These are phyloP conservation scores for Pseudomyrmex sp. DNA, from an alignment of 1,140 invertebrate species.

Conservation along the genomic window DNA sequence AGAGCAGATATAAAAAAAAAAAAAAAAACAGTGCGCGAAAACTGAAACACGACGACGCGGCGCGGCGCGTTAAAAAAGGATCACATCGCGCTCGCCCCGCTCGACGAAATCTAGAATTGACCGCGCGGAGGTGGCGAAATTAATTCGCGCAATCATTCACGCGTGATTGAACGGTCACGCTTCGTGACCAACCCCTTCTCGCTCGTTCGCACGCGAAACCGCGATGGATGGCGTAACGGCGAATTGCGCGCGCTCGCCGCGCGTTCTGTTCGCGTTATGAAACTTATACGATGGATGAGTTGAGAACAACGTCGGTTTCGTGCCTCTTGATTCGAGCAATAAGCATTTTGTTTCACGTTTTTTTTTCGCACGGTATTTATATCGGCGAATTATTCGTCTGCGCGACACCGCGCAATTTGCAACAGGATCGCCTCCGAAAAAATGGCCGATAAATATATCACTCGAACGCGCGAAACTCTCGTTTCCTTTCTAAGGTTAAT, in stretches of 20 bases:
- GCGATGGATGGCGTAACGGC: neutral
- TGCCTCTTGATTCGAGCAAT: neutral
- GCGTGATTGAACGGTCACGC: constrained; percentile 51
- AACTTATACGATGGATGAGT: constrained; percentile 11
- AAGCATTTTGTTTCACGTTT: neutral
- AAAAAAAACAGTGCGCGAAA: constrained; percentile 7
- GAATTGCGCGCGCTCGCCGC: neutral
- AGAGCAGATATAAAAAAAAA: constrained; percentile 45
- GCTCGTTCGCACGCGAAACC: neutral
- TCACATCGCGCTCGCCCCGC: too few relatives aligned
- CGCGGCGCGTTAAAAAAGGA: neutral
- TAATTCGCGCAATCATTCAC: constrained; percentile 54
- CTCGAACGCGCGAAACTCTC: constrained; percentile 31
- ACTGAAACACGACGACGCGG: constrained; percentile 12
- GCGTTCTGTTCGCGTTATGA: neutral
- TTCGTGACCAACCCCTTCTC: neutral
- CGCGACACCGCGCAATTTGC: constrained; percentile 18
- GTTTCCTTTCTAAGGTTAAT: neutral
- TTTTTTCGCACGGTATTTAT: too few relatives aligned
- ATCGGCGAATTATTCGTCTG: neutral
- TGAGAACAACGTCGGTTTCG: neutral
- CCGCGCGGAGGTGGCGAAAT: constrained; percentile 26
- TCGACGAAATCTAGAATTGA: constrained; percentile 36
- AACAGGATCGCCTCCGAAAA: neutral
- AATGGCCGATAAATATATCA: constrained; percentile 35